phyloP scores from a whole-genome alignment of 2,113 vertebrate genomes.

The Microcebus tavaratra region DNA sequence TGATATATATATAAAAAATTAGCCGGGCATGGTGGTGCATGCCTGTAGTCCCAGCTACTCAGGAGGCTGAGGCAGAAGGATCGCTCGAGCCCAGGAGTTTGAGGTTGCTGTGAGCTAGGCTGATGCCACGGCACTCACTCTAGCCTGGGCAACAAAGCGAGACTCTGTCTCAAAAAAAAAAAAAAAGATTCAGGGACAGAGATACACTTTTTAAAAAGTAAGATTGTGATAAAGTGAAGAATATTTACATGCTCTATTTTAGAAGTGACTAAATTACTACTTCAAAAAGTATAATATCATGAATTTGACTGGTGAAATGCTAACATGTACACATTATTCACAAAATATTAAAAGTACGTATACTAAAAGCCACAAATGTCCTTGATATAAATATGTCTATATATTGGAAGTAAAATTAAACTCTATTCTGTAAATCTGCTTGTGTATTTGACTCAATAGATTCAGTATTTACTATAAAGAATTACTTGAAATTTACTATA shows the following conservation, averaged over 20 bases:
- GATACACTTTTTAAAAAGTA: not conserved
- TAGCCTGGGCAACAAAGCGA: too few relatives aligned
- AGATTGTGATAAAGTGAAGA: not conserved
- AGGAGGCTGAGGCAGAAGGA: too few relatives aligned
- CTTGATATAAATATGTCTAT: not conserved
- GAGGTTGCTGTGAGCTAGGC: too few relatives aligned
- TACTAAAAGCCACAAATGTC: not conserved
- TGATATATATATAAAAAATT: too few relatives aligned
- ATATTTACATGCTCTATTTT: not conserved
- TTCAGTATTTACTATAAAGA: not conserved
- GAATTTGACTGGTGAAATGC: not conserved
- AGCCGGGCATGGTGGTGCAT: too few relatives aligned
- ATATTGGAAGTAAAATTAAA: not conserved
- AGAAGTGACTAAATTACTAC: not conserved
- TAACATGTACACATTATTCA: not conserved
- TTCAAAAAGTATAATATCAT: not conserved
- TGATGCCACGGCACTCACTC: too few relatives aligned
- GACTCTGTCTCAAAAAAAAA: too few relatives aligned
- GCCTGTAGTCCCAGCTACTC: too few relatives aligned
- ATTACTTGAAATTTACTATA: too few relatives aligned
- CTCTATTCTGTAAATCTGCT: not conserved
- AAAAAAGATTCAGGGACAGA: not conserved
- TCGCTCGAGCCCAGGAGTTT: too few relatives aligned
- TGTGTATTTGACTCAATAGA: not conserved
- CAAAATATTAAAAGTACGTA: not conserved